Evolutionary conservation across 2,113 vertebrate genomes (phyloP).

Genomic region (Dicrurus megarhynchus): DNA sequence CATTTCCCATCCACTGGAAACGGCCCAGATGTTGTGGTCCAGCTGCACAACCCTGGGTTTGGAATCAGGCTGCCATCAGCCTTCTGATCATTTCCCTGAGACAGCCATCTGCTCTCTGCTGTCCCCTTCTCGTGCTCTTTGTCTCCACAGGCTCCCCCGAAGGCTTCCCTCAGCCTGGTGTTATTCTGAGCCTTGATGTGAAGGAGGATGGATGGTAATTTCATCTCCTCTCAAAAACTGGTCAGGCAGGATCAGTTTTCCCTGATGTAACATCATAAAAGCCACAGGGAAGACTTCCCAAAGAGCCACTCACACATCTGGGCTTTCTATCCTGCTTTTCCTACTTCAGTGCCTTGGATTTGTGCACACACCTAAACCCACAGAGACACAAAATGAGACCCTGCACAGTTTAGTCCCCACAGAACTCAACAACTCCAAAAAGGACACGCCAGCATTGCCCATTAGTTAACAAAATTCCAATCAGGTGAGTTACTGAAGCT

Average conservation of each 20-base stretch:
- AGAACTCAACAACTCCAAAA: neutral
- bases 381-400: neutral
- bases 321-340: neutral
- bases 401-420: rapidly evolving
- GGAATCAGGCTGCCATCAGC: neutral
- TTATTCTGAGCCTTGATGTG: neutral
- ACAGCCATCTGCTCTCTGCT: slow-evolving; percentile 23
- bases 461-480: neutral
- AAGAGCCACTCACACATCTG: neutral
- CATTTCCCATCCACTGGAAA: neutral
- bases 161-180: neutral
- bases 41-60: neutral
- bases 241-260: slow-evolving; percentile 31
- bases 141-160: neutral
- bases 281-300: neutral
- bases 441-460: neutral
- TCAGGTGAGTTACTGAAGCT: neutral
- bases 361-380: neutral
- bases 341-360: neutral
- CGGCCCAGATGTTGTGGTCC: slow-evolving; percentile 12
- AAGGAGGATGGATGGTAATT: slow-evolving; percentile 5
- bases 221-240: neutral
- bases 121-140: neutral
- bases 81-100: neutral
- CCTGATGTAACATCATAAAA: neutral